Evolutionary conservation across 64 coral and sea anemone species (phyloP).

Genomic region (Trachythela sp.): DNA sequence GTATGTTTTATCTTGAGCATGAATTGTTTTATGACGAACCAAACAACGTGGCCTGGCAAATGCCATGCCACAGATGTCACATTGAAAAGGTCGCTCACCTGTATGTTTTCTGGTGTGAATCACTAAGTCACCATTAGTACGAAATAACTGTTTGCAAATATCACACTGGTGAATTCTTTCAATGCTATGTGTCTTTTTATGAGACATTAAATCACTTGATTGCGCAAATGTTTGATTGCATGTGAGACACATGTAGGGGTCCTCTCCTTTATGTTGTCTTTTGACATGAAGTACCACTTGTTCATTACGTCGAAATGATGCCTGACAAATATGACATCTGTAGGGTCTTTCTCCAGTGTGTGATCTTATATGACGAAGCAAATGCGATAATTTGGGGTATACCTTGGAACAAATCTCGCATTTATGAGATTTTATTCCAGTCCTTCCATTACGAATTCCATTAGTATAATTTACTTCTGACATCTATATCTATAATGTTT

Average conservation of each 20-base stretch:
- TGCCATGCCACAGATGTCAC: neutral
- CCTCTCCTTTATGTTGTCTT: neutral
- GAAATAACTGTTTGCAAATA: neutral
- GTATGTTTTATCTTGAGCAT: conserved; percentile 29
- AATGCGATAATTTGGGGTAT: no score
- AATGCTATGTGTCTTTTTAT: neutral
- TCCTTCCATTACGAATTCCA: no score
- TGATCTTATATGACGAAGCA: no score
- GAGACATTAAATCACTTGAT: neutral
- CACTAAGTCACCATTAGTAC: neutral
- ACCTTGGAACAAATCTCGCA: no score
- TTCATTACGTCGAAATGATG: neutral
- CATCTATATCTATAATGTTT: no score
- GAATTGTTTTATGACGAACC: conserved; percentile 13
- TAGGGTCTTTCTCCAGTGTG: neutral
- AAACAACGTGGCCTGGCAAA: neutral
- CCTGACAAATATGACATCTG: neutral
- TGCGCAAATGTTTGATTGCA: neutral
- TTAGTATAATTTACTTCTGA: no score
- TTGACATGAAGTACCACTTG: neutral
- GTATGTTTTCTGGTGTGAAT: neutral
- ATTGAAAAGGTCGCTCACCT: neutral
- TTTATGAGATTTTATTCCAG: no score
- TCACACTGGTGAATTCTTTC: neutral
- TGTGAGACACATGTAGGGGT: neutral